Evolutionary conservation across 2,888 invertebrate genomes (phyloP).

Genomic region (Platycheirus rosarum): DNA sequence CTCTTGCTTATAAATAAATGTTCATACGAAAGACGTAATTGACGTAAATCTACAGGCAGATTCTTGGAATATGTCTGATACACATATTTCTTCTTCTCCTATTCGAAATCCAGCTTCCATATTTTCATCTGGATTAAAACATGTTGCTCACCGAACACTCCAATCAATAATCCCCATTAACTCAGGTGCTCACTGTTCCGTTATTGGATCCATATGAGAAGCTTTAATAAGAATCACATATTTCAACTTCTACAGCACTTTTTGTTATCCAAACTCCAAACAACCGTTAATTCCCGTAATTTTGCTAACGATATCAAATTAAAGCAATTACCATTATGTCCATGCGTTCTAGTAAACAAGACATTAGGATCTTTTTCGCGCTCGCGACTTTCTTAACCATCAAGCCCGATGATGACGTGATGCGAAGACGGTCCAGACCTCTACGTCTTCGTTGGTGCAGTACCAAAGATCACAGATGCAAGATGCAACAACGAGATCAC

Average conservation of each 20-base stretch:
- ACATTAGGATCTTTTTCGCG: conserved; percentile 55
- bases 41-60: too few species aligned
- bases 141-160: neutral
- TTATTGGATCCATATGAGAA: conserved; percentile 27
- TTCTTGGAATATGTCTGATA: too few species aligned
- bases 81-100: too few species aligned
- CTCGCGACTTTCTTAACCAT: conserved; percentile 11
- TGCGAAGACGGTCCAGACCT: conserved; percentile 4
- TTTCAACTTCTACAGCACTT: neutral
- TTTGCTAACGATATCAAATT: conserved; percentile 58
- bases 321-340: conserved; percentile 70
- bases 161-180: conserved; percentile 25
- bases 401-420: conserved; percentile 17
- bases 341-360: conserved; percentile 67
- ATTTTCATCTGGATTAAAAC: neutral
- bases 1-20: too few species aligned
- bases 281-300: conserved; percentile 60
- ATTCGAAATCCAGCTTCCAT: too few species aligned
- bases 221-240: neutral
- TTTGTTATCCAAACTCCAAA: conserved; percentile 10
- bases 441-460: neutral
- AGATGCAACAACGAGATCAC: conserved; percentile 66
- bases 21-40: too few species aligned
- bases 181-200: neutral
- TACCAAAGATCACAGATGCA: conserved; percentile 38